Conservation (phyloP, 2,888 invertebrate species). For the Lasioglossum leucozonium region DNA sequence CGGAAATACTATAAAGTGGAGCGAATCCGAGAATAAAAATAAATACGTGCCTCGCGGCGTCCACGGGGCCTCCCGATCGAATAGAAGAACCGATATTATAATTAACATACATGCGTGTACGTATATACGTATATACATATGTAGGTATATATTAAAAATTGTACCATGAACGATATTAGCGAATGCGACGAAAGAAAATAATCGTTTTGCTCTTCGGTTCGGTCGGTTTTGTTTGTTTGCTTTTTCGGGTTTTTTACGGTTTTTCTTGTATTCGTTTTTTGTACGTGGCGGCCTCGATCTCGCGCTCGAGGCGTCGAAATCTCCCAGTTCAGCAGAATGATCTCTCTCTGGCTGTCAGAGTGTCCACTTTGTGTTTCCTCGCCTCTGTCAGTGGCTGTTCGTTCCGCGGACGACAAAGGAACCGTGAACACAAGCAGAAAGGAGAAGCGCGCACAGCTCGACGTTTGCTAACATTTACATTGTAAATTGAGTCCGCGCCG, state of each 20-base stretch:
- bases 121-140: background rate
- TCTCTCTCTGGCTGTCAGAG: background rate
- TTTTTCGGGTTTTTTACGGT: background rate
- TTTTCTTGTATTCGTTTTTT: background rate
- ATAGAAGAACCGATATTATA: conserved; percentile 27
- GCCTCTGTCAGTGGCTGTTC: conserved; percentile 15
- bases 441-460: conserved; percentile 51
- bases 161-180: conserved; percentile 33
- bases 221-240: conserved; percentile 39
- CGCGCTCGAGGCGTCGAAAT: background rate
- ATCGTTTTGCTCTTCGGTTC: conserved; percentile 13
- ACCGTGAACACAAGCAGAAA: conserved; percentile 53
- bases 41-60: conserved; percentile 36
- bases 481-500: background rate
- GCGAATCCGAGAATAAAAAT: conserved; percentile 48
- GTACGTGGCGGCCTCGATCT: background rate
- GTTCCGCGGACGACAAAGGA: conserved; percentile 42
- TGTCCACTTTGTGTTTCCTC: background rate
- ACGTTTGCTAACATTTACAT: conserved; percentile 22
- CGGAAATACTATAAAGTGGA: conserved; percentile 57
- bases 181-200: conserved; percentile 24
- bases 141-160: conserved; percentile 9
- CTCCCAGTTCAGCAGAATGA: background rate
- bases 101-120: background rate
- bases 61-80: conserved; percentile 12